Evolutionary conservation across 2,113 vertebrate genomes (phyloP).

Genomic region (Microcebus tavaratra): DNA sequence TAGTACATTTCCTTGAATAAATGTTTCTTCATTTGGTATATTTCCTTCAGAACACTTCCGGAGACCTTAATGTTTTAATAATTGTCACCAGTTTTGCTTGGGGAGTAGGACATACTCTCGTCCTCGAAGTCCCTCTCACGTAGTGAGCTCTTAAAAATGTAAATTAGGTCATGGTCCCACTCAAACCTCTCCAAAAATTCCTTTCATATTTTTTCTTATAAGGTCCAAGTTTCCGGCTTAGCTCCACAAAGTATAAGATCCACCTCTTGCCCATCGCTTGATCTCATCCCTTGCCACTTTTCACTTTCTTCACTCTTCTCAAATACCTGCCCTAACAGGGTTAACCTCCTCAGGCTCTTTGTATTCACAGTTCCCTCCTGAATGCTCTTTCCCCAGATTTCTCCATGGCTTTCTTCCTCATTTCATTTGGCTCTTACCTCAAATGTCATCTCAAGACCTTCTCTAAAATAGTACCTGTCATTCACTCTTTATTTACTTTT

Average conservation of each 20-base stretch:
- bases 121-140: not conserved
- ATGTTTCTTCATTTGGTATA: constrained; percentile 10
- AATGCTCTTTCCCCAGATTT: not conserved
- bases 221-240: not conserved
- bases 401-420: not conserved
- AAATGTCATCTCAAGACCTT: constrained; percentile 6
- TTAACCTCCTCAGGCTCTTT: not conserved
- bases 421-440: constrained; percentile 8
- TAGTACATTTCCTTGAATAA: constrained; percentile 28
- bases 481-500: not conserved
- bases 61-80: not conserved
- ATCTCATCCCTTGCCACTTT: not conserved
- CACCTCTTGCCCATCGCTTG: not conserved
- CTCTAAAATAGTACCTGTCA: not conserved
- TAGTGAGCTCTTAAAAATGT: not conserved
- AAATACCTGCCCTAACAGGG: not conserved
- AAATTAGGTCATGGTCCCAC: not conserved
- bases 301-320: not conserved
- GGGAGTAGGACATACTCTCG: not conserved
- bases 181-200: not conserved
- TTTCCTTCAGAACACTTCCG: constrained; percentile 35
- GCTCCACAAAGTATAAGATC: not conserved
- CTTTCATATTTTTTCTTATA: not conserved
- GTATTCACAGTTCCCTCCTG: not conserved
- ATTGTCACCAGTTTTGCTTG: not conserved